phyloP scores from a whole-genome alignment of 2,113 vertebrate genomes.

The Gallinago undulata region DNA sequence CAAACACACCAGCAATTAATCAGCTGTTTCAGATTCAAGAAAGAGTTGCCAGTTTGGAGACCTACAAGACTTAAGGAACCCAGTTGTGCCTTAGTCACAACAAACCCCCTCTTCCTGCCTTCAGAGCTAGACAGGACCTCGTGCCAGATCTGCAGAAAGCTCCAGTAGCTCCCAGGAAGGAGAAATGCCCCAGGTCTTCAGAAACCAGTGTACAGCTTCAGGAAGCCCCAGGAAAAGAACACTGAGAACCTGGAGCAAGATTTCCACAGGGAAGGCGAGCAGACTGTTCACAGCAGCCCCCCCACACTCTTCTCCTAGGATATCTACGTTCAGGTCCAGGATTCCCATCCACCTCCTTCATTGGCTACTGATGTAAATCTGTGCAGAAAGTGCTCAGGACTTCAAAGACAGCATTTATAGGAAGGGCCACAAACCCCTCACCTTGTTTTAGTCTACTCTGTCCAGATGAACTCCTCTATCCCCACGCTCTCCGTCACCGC shows the following conservation, averaged over 20 bases:
- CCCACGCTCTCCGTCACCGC: rapidly evolving
- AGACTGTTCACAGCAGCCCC: neutral
- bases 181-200: neutral
- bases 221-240: neutral
- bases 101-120: neutral
- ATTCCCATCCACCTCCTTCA: neutral
- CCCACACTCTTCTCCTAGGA: rapidly evolving
- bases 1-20: neutral
- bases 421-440: neutral
- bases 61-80: neutral
- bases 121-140: neutral
- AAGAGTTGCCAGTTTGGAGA: neutral
- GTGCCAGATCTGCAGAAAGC: rapidly evolving
- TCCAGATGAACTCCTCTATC: neutral
- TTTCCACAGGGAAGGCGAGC: neutral
- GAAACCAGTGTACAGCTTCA: neutral
- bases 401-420: neutral
- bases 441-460: neutral
- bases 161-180: neutral
- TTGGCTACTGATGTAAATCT: rapidly evolving
- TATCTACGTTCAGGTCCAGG: rapidly evolving
- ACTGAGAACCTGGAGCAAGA: neutral
- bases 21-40: neutral
- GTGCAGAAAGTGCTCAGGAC: neutral
- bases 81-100: neutral